Conservation (phyloP, 2,113 vertebrate species). For the Ammodramus savannarum region DNA sequence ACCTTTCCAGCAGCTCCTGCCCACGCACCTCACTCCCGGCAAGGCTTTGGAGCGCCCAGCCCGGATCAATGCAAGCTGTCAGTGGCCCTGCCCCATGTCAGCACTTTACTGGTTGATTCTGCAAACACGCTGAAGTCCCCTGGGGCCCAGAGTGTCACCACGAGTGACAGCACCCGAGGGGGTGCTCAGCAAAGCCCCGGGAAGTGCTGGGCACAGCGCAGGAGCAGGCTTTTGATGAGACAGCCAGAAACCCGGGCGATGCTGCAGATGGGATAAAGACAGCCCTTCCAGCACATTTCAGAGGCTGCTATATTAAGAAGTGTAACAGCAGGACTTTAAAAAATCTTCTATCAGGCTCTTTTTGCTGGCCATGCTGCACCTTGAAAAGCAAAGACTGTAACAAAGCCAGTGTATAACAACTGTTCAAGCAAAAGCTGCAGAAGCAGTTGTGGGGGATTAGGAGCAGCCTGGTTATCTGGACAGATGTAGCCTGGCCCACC, state of each 20-base stretch:
- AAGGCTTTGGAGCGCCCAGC: neutral
- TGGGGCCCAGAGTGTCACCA: neutral
- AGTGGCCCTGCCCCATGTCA: neutral
- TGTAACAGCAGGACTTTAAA: neutral
- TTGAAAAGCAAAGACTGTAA: neutral
- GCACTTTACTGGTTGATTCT: neutral
- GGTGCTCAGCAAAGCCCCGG: neutral
- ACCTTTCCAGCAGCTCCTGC: neutral
- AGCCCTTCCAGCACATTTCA: constrained; percentile 11
- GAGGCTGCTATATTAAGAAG: constrained; percentile 13
- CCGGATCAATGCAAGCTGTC: neutral
- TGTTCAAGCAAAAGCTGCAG: neutral
- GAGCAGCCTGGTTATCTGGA: neutral
- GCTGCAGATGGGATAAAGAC: neutral
- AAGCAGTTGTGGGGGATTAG: neutral
- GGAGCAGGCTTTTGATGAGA: constrained; percentile 6
- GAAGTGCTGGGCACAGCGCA: neutral
- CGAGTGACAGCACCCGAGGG: neutral
- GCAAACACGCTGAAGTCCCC: neutral
- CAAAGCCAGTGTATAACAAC: neutral
- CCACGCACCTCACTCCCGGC: rapidly evolving
- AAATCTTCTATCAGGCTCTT: neutral
- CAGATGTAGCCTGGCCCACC: neutral
- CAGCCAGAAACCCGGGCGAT: neutral
- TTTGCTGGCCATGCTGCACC: neutral